Evolutionary conservation across 2,797 vertebrate species (phyloP).

Genomic region (Spondyliosoma cantharus): DNA sequence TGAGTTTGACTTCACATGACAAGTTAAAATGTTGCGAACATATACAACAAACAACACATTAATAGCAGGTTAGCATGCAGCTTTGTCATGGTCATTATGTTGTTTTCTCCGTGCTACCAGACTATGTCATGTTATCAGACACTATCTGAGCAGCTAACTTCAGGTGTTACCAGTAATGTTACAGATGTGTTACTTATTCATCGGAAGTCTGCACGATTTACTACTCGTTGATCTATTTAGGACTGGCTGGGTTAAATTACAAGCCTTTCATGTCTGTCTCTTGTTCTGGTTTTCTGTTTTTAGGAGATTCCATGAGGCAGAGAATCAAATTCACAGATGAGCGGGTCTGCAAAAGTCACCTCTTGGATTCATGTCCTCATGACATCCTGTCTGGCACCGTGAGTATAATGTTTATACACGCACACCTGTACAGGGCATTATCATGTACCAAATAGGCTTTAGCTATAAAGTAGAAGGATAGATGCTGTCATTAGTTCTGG

Average conservation of each 20-base stretch:
- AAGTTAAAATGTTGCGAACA: background rate
- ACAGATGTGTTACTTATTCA: slow-evolving; percentile 17
- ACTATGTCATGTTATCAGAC: slow-evolving; percentile 8
- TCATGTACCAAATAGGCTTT: background rate
- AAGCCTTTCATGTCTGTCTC: background rate
- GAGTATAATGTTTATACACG: slow-evolving; percentile 73
- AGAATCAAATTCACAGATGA: slow-evolving; percentile 99
- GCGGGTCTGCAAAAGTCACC: slow-evolving; percentile 98
- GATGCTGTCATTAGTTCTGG: background rate
- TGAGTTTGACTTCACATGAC: slow-evolving; percentile 14
- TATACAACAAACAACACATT: rapidly evolving
- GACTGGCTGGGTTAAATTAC: background rate
- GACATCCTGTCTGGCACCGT: slow-evolving; percentile 99
- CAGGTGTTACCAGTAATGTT: background rate
- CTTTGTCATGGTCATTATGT: rapidly evolving
- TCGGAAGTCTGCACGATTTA: background rate
- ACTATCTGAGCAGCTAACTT: slow-evolving; percentile 21
- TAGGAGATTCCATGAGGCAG: slow-evolving; percentile 96
- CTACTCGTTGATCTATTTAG: background rate
- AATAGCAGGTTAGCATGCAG: background rate
- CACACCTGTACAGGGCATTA: background rate
- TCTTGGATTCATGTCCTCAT: slow-evolving; percentile 98
- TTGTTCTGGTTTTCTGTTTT: slow-evolving; percentile 53
- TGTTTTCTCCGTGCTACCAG: background rate
- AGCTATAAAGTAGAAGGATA: background rate